phyloP scores from a whole-genome alignment of 1,140 invertebrate genomes.

The Argopecten irradians region DNA sequence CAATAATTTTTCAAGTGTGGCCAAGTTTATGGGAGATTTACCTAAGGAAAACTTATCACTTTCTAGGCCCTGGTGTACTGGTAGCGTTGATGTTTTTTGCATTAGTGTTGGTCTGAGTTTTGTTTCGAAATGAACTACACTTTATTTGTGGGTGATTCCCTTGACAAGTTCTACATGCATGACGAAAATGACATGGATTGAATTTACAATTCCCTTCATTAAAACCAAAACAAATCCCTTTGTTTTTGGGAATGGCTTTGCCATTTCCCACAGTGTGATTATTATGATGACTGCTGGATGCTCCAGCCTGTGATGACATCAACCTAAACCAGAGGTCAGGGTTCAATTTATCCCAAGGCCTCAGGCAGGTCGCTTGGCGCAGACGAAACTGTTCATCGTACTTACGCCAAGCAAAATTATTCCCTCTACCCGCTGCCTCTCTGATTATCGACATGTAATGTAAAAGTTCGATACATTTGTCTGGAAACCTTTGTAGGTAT shows the following conservation, averaged over 20 bases:
- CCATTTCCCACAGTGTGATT: no score
- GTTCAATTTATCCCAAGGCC: conserved; percentile 33
- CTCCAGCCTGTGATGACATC: conserved; percentile 24
- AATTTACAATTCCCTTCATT: neutral
- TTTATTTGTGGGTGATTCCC: neutral
- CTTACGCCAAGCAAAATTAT: conserved; percentile 27
- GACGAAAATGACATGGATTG: neutral
- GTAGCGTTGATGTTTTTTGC: no score
- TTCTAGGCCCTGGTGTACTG: neutral
- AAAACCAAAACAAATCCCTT: conserved; percentile 11
- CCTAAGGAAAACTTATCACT: neutral
- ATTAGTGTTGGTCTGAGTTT: neutral
- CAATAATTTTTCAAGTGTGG: neutral
- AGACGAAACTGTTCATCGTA: conserved; percentile 49
- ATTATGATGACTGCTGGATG: no score
- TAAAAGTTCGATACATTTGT: conserved; percentile 28
- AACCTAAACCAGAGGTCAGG: conserved; percentile 40
- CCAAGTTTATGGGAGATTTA: neutral
- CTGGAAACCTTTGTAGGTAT: conserved; percentile 26
- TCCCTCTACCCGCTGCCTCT: neutral
- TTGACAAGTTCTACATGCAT: conserved; percentile 30
- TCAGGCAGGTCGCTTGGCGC: conserved; percentile 27
- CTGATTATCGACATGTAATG: conserved; percentile 40
- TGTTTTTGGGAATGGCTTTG: no score
- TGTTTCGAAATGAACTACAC: neutral